A percentile compares a stretch with the other conserved stretches of the same genome.
These are phyloP conservation scores for Picathartes gymnocephalus DNA, from an alignment of 2,113 vertebrate genomes.

Conservation along the genomic window DNA sequence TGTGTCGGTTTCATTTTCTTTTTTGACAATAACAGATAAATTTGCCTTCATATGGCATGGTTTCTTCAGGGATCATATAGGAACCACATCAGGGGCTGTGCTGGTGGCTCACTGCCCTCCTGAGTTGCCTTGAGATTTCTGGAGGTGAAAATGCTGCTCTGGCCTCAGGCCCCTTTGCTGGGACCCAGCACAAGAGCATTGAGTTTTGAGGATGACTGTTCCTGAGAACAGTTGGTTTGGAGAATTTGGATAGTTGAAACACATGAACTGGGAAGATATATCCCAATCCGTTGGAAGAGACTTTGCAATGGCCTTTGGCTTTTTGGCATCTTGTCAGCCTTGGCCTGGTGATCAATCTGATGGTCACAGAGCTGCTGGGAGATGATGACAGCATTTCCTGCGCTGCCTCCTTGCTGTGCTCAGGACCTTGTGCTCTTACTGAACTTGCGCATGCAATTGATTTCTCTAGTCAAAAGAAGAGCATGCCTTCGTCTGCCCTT, in stretches of 20 bases:
- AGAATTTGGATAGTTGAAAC: background rate
- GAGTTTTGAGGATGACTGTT: background rate
- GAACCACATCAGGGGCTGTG: background rate
- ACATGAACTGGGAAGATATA: background rate
- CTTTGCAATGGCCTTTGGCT: background rate
- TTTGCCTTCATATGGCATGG: background rate
- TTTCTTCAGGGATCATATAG: background rate
- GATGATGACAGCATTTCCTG: background rate
- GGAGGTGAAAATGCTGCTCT: background rate
- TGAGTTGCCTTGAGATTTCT: background rate
- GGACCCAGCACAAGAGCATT: background rate
- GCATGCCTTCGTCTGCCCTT: background rate
- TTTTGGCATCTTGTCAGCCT: background rate
- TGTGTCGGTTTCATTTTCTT: background rate
- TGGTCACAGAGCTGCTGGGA: background rate
- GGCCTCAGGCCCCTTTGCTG: background rate
- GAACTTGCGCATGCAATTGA: background rate
- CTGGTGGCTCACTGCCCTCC: background rate
- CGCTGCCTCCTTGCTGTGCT: background rate
- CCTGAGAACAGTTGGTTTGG: background rate
- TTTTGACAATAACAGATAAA: background rate
- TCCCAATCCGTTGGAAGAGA: background rate
- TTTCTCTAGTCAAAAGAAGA: background rate
- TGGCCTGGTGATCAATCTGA: background rate
- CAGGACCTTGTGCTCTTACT: background rate